Evolutionary conservation across 2,888 invertebrate genomes (phyloP), one percentile per base, ranked within the genome.

Genomic region (Lypha dubia): DNA sequence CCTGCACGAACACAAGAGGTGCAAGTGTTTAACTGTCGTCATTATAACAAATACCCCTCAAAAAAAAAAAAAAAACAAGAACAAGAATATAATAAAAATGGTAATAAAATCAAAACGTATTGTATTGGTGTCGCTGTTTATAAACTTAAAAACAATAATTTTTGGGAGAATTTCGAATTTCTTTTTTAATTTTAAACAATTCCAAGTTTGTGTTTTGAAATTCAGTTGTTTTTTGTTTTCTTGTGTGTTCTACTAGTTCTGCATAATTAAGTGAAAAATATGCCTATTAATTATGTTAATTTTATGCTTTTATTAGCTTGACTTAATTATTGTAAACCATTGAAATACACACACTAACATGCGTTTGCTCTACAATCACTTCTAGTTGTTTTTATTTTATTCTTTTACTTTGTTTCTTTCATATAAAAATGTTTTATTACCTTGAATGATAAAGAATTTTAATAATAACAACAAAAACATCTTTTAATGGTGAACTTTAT

Each of bases 211-310:
- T 35, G 58, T 58, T 41, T 63, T 51, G 9, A 38, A 28, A 22
- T 38, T 62, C 15, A 67, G 60, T 58, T n/a, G 70, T 58, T 58
- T 53, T 79, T 38, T 8, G 24, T 38, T 22, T 22, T n/a, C 13
- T 51, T 71, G 63, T 77, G 53, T 79, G 68, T 79, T 68, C 74
- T 60, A 63, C 74, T 60, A 63, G 22, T 7, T 38, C 35, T 58
- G 17, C 35, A 60, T 83, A 79, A 80, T 82, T 80, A 79, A 83
- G 58, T 80, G 58, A 76, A 80, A 85, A 80, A 38, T 76, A 67
- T 44, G 15, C 5, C 41, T 32, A 67, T 75, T 75, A 65, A 71
- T 83, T 79, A 85, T 79, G 79, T 82, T 79, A 85, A 85, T 85
- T 76, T 83, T 75, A 67, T 83, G 38, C 63, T 63, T 82, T 71